phyloP scores from a whole-genome alignment of 2,113 vertebrate genomes.

The Plecturocebus donacophilus region DNA sequence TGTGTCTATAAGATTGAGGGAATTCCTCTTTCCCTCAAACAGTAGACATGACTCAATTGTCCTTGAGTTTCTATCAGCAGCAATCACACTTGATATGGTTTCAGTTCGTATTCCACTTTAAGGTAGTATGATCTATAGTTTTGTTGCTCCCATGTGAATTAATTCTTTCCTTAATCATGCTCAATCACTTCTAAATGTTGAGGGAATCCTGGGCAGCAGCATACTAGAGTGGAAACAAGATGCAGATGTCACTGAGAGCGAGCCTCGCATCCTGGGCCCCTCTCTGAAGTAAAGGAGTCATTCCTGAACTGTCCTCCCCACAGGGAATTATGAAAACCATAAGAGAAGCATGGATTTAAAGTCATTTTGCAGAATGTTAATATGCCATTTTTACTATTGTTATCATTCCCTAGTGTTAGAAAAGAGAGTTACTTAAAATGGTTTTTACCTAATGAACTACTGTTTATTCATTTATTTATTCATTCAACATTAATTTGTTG shows the following conservation, averaged over 20 bases:
- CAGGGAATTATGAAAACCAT: too few relatives aligned
- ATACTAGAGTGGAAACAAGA: too few relatives aligned
- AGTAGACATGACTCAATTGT: background rate
- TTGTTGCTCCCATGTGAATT: background rate
- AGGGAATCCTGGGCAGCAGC: too few relatives aligned
- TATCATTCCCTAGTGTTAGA: background rate
- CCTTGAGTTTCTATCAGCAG: background rate
- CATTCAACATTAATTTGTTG: too few relatives aligned
- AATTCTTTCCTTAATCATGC: background rate
- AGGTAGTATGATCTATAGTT: background rate
- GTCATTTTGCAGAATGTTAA: background rate
- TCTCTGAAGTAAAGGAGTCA: too few relatives aligned
- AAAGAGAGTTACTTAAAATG: background rate
- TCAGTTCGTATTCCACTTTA: background rate
- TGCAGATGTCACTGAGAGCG: accelerated
- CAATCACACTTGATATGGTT: background rate
- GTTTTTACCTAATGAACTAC: background rate
- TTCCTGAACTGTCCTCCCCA: background rate
- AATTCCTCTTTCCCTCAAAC: background rate
- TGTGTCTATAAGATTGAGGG: background rate
- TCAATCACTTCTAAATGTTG: background rate
- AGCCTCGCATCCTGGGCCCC: background rate
- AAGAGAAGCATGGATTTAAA: background rate
- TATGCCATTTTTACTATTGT: background rate
- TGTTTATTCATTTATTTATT: background rate